phyloP scores from a whole-genome alignment of 1,140 invertebrate species.

The Radopholus similis region DNA sequence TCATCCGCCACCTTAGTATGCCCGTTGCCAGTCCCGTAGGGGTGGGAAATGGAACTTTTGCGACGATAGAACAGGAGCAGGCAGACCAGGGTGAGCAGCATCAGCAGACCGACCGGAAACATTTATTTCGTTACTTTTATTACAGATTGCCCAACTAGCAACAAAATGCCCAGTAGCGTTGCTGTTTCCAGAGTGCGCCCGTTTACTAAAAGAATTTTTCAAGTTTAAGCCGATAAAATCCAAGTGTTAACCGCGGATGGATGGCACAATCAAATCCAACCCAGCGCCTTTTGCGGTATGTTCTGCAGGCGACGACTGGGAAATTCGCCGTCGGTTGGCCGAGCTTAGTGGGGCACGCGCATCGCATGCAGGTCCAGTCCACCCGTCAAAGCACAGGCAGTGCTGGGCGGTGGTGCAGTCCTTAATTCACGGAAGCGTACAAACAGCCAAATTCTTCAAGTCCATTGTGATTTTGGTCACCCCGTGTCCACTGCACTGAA shows the following conservation, averaged over 20 bases:
- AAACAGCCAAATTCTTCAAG: too few species aligned
- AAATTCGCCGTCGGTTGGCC: neutral
- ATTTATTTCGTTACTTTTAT: too few species aligned
- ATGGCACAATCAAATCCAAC: neutral
- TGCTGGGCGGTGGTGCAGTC: constrained; percentile 86
- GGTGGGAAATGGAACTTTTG: neutral
- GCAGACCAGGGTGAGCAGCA: constrained; percentile 52
- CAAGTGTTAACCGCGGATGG: constrained; percentile 1
- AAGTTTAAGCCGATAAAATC: neutral
- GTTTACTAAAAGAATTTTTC: neutral
- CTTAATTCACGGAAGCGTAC: constrained; percentile 63
- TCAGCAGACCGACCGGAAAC: constrained; percentile 41
- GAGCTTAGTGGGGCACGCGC: constrained; percentile 15
- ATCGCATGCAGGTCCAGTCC: constrained; percentile 83
- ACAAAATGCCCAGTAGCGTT: constrained; percentile 50
- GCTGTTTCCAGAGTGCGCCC: constrained; percentile 41
- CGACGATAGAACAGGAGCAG: constrained; percentile 52
- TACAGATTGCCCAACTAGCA: too few species aligned
- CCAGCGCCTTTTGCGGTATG: neutral
- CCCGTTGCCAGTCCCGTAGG: too few species aligned
- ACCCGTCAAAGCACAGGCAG: constrained; percentile 83
- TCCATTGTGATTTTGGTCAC: constrained; percentile 67
- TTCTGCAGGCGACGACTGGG: neutral
- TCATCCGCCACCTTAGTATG: neutral
- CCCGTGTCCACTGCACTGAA: constrained; percentile 86